Conservation (phyloP, 2,888 invertebrate genomes). For the Cephus pulcher region DNA sequence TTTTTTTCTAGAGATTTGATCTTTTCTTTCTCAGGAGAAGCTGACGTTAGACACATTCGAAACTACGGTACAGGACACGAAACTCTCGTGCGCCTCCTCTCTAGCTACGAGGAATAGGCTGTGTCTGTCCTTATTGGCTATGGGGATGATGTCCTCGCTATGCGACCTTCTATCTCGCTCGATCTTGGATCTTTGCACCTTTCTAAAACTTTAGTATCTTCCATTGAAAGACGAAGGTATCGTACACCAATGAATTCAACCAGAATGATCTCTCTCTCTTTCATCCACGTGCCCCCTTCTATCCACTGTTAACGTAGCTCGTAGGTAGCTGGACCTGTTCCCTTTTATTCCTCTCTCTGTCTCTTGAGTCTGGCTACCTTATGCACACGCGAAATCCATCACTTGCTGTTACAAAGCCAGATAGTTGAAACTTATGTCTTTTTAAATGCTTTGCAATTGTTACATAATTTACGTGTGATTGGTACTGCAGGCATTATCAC, state of each 20-base stretch:
- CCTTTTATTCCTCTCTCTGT: neutral
- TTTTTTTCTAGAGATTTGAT: conserved; percentile 18
- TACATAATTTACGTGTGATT: neutral
- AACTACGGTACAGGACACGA: neutral
- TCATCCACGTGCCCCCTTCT: neutral
- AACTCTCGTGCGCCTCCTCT: neutral
- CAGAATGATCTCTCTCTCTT: neutral
- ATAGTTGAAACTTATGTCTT: no score
- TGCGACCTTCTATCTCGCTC: conserved; percentile 26
- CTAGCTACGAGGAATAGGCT: conserved; percentile 22
- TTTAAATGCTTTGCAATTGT: neutral
- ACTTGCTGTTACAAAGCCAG: no score
- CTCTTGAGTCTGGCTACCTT: neutral
- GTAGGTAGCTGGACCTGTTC: neutral
- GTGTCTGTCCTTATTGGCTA: conserved; percentile 26
- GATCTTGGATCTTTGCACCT: conserved; percentile 21
- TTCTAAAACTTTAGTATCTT: conserved; percentile 29
- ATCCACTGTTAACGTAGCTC: neutral
- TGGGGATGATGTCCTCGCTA: conserved; percentile 19
- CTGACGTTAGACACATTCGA: neutral
- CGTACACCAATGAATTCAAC: conserved; percentile 23
- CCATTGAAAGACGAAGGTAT: conserved; percentile 35
- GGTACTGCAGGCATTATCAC: neutral
- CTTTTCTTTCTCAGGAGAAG: conserved; percentile 50
- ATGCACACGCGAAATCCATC: neutral